Conservation (phyloP, 2,888 invertebrate species). For the Pollenia griseotomentosa region DNA sequence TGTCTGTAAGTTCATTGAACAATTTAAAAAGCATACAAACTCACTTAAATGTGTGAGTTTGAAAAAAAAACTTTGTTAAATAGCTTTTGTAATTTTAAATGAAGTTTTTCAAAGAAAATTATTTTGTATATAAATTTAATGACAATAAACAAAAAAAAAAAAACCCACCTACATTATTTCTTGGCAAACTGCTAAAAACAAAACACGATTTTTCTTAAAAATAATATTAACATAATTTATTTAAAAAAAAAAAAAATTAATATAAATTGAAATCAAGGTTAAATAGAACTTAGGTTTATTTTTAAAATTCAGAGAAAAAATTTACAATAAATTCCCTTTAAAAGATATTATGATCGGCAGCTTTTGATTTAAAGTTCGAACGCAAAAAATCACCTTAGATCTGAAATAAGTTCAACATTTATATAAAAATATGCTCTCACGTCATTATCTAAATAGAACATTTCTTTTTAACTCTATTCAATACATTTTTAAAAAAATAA, state of each 20-base stretch:
- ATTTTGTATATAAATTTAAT: slow-evolving; percentile 45
- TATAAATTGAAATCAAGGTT: slow-evolving; percentile 48
- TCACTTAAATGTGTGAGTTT: slow-evolving; percentile 17
- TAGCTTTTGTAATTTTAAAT: slow-evolving; percentile 28
- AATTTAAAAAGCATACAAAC: slow-evolving; percentile 60
- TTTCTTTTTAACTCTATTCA: slow-evolving; percentile 1
- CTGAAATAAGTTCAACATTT: not conserved
- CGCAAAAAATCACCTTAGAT: not conserved
- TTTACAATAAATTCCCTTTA: slow-evolving; percentile 14
- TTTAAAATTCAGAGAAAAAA: slow-evolving; percentile 7
- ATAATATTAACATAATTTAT: slow-evolving; percentile 66
- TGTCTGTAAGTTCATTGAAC: slow-evolving; percentile 74
- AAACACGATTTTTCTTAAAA: slow-evolving; percentile 48
- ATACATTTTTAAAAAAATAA: slow-evolving; percentile 14
- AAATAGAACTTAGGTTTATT: slow-evolving; percentile 15
- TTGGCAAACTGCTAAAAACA: not conserved
- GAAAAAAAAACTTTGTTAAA: not conserved
- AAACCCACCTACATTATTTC: slow-evolving; percentile 62
- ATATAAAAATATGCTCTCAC: not conserved
- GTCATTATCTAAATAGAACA: not conserved
- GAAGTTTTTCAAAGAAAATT: slow-evolving; percentile 52
- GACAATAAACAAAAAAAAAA: slow-evolving; percentile 52
- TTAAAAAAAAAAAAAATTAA: not conserved
- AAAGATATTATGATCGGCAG: no score
- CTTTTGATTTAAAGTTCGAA: not conserved